Percentiles rank a stretch among this genome's conserved stretches.
Conservation (phyloP, 2,888 invertebrate genomes). For the Xestia c-nigrum region DNA sequence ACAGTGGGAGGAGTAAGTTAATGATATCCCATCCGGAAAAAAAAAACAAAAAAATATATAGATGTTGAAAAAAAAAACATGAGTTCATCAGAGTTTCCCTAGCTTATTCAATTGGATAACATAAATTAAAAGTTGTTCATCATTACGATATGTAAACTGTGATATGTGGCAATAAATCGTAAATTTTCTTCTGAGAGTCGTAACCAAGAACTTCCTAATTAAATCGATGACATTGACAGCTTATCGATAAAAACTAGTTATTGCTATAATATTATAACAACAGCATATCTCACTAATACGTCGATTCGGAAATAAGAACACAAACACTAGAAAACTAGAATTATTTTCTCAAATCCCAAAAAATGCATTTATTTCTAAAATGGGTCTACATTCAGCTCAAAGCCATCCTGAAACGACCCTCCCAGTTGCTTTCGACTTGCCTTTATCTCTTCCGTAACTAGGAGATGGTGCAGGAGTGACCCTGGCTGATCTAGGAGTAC, state of each 20-base stretch:
- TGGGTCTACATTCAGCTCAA: conserved; percentile 69
- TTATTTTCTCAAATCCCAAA: conserved; percentile 3
- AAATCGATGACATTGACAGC: conserved; percentile 30
- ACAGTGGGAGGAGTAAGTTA: too few species aligned
- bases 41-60: not conserved
- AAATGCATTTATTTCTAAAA: not conserved
- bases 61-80: not conserved
- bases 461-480: conserved; percentile 82
- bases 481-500: conserved; percentile 76
- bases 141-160: conserved; percentile 8
- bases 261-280: conserved; percentile 73
- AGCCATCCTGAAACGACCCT: conserved; percentile 94
- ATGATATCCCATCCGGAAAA: not conserved
- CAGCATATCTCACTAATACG: conserved; percentile 81
- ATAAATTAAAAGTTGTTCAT: not conserved
- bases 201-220: conserved; percentile 20
- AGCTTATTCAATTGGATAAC: not conserved
- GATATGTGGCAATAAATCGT: conserved; percentile 29
- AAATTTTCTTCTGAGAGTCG: not conserved
- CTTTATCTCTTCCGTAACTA: conserved; percentile 88
- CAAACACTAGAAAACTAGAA: conserved; percentile 22
- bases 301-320: conserved; percentile 62
- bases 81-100: not conserved
- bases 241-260: conserved; percentile 70
- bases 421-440: conserved; percentile 94